Base-by-base conservation (phyloP, 2,113 vertebrate genomes). In the Campylomormyrus numenius region DNA sequence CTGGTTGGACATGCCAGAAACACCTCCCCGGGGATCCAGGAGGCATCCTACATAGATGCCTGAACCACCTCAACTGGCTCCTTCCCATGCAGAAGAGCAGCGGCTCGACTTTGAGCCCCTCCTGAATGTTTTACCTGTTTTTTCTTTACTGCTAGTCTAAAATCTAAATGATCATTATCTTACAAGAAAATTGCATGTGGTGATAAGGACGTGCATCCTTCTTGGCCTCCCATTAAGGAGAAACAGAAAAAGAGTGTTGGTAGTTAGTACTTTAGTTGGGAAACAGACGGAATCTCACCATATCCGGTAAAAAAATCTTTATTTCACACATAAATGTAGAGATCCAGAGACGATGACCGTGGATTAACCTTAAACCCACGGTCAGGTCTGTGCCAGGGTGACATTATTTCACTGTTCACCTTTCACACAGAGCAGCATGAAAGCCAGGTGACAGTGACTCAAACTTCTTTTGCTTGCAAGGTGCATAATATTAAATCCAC, bases 401-500 rank as follows among this genome's bases (percentile, higher is more conserved):
- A 83, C 77, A 19, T 83, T n/a, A 48, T 27, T 86, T 86, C 46
- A 27, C 46, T 35, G 15, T 39, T 24, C 27, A 49, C n/a, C 46
- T 24, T 13, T 27, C 48, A 31, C n/a, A 46, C 48, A 50, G 13
- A 86, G n/a, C 46, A 86, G n/a, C 48, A 48, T 50, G n/a, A 86
- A 86, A 86, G 48, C 48, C 85, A 49, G 46, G 48, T 50, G 48
- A n/a, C 46, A n/a, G 45, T 27, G 49, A 86, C 15, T 86, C 85
- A 52, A 86, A 48, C n/a, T 3, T 35, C 5, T 31, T 86, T 50
- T 50, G 13, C 85, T 52, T 31, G n/a, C 45, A 48, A 50, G 46
- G 48, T 35, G 48, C 85, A 86, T 86, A 86, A 86, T 50, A 50
- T 50, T 86, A 86, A 86, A 86, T 50, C 48, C 46, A 31, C 85